These are phyloP conservation scores for Thaleichthys pacificus DNA, from an alignment of 2,797 vertebrate species.

Conservation along the genomic window DNA sequence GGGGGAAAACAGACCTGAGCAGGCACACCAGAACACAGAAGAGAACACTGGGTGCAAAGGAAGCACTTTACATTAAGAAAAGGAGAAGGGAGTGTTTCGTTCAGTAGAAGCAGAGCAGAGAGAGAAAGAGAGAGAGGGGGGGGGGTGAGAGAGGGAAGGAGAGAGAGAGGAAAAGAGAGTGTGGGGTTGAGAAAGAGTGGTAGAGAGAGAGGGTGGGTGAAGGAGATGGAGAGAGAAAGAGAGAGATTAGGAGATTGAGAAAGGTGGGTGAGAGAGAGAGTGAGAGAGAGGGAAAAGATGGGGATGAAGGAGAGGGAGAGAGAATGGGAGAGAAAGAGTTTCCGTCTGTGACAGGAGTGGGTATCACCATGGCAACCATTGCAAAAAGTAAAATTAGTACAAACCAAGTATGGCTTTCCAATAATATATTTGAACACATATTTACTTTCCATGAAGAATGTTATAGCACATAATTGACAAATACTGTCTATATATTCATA, in stretches of 20 bases:
- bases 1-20: neutral
- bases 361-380: constrained; percentile 15
- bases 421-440: too few species aligned
- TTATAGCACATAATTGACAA: too few species aligned
- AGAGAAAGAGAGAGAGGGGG: neutral
- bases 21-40: neutral
- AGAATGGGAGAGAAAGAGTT: constrained; percentile 1
- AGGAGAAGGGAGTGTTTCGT: neutral
- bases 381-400: neutral
- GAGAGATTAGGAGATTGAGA: neutral
- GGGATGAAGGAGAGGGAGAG: neutral
- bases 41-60: neutral
- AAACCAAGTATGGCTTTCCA: neutral
- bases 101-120: too few species aligned
- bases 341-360: neutral
- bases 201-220: neutral
- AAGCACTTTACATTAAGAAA: neutral
- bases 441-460: too few species aligned
- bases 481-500: too few species aligned
- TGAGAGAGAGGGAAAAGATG: neutral
- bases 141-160: neutral
- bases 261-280: neutral
- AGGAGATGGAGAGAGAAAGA: neutral
- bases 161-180: neutral
- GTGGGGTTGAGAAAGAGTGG: neutral